phyloP scores from a whole-genome alignment of 2,888 invertebrate genomes.

The Dione vanillae region DNA sequence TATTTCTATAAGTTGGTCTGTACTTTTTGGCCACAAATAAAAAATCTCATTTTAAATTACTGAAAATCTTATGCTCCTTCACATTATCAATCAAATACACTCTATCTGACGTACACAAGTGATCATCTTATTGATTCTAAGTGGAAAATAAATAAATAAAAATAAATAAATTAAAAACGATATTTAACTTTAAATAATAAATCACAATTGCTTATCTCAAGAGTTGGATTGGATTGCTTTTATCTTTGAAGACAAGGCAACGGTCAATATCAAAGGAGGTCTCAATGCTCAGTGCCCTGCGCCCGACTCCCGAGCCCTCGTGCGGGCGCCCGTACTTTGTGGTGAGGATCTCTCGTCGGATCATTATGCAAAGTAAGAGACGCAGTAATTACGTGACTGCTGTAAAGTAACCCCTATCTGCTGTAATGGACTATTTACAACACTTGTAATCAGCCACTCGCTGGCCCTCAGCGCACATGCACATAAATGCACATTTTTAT shows the following conservation, averaged over 20 bases:
- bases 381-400: slow-evolving; percentile 4
- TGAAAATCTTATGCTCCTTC: too few species aligned
- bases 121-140: too few species aligned
- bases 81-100: too few species aligned
- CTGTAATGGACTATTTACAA: slow-evolving; percentile 16
- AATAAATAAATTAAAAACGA: too few species aligned
- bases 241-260: not conserved
- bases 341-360: slow-evolving; percentile 1
- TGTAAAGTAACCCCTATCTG: slow-evolving; percentile 20
- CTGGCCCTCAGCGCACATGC: not conserved
- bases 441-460: not conserved
- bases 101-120: too few species aligned
- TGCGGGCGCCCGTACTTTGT: slow-evolving; percentile 15
- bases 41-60: too few species aligned
- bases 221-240: not conserved
- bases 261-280: slow-evolving; percentile 16
- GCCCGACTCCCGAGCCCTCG: too few species aligned
- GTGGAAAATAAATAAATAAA: too few species aligned
- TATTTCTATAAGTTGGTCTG: too few species aligned
- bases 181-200: too few species aligned
- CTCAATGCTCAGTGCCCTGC: too few species aligned
- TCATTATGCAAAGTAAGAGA: slow-evolving; percentile 22
- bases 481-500: slow-evolving; percentile 9
- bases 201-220: not conserved
- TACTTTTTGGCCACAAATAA: too few species aligned